Base-by-base conservation (phyloP, 2,797 vertebrate species). In the Delichon dasypus region DNA sequence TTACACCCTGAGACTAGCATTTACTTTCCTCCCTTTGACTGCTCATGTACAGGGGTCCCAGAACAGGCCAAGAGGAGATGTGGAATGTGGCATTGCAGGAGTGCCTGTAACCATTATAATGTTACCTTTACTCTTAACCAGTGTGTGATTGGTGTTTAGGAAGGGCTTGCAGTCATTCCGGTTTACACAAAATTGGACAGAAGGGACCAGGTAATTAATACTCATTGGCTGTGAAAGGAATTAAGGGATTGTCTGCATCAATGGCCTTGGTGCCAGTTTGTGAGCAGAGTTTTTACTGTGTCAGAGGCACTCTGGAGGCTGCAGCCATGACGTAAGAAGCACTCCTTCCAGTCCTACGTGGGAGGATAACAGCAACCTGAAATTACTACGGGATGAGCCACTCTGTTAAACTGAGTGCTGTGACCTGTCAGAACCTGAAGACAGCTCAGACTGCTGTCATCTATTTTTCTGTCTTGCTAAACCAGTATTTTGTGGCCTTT, bases 401-500 rank as follows among this genome's bases (percentile, higher is more conserved):
- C 61, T 67, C 62, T 70, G 34, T 77, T 67, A 44, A 92, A 79
- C 70, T 2, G 6, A 83, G 64, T 0, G 0, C 73, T 72, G 42
- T 76, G 81, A 87, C 55, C 78, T 92, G 77, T 75, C 77, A 84
- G 68, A 95, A 91, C 60, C 67, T 62, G 67, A 88, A 92, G 57
- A 71, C 65, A 85, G 40, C 79, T 85, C 65, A 93, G 75, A 62
- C 62, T 91, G 50, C 86, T 85, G 44, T 78, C 44, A 72, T 61
- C 47, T 79, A 0, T 71, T 90, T 85, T 80, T 89, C 51, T 89
- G 40, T 88, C 79, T 84, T 60, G 66, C 53, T 90, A 57, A 91
- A 86, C 70, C 51, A 36, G n/a, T 89, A 36, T 58, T 82, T 55
- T 66, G 62, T 88, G 81, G 48, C 62, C 65, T 89, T 70, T 42